These are phyloP conservation scores for Calosoma granatense DNA, from an alignment of 1,140 invertebrate species.

Conservation along the genomic window DNA sequence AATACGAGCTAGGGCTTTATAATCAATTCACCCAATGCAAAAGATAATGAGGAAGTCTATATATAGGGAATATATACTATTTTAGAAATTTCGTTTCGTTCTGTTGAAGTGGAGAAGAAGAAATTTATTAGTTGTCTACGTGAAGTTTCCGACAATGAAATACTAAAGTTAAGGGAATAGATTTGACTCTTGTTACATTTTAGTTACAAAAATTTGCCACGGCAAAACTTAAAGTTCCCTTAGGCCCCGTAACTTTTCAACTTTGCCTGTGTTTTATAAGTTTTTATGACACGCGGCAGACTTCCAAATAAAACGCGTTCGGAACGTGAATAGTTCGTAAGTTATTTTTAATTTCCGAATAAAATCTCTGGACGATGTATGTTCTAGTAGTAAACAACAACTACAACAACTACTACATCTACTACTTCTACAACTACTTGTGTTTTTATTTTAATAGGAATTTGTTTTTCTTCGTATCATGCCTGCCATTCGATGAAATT, in stretches of 20 bases:
- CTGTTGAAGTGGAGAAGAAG: neutral
- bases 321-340: neutral
- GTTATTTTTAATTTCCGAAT: neutral
- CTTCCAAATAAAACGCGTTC: neutral
- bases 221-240: slow-evolving; percentile 3
- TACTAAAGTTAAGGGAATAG: neutral
- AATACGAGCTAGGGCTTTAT: too few species aligned
- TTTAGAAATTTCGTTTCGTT: too few species aligned
- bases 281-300: neutral
- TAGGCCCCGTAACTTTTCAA: slow-evolving; percentile 5
- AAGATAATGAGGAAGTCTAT: too few species aligned
- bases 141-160: neutral
- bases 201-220: slow-evolving; percentile 5
- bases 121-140: slow-evolving; percentile 1
- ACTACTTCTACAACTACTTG: too few species aligned
- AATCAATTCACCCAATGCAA: too few species aligned
- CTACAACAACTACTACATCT: neutral
- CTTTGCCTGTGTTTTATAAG: slow-evolving; percentile 3
- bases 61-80: too few species aligned
- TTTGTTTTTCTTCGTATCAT: neutral
- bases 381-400: neutral
- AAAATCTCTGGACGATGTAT: neutral
- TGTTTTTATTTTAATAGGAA: neutral
- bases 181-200: slow-evolving; percentile 8
- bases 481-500: neutral